Evolutionary conservation across 2,888 invertebrate species (phyloP).

Genomic region (Melanotus villosus): DNA sequence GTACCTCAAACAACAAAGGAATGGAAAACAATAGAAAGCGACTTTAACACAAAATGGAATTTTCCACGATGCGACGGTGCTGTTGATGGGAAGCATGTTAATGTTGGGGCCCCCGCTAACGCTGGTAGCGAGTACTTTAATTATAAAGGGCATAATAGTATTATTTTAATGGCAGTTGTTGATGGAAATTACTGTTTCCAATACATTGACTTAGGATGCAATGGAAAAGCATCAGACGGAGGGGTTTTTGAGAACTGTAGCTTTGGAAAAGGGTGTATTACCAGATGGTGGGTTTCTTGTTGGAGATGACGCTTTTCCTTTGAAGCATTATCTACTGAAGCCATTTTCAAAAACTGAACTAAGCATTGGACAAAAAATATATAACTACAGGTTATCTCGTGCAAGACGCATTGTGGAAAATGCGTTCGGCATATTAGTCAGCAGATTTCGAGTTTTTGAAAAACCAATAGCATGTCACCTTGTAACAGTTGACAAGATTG

Average conservation of each 20-base stretch:
- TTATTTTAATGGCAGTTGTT: slow-evolving; percentile 3
- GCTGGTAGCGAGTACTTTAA: slow-evolving; percentile 1
- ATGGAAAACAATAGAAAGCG: slow-evolving; percentile 12
- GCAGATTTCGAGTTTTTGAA: slow-evolving; percentile 24
- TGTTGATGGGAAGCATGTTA: slow-evolving; percentile 16
- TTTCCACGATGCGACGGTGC: slow-evolving; percentile 11
- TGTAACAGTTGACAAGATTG: slow-evolving; percentile 7
- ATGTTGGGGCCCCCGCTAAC: neutral
- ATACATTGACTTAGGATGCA: neutral
- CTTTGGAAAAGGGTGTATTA: slow-evolving; percentile 22
- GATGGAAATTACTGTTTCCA: no score
- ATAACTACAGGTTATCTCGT: no score
- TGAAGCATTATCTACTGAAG: slow-evolving; percentile 25
- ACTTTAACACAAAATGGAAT: slow-evolving; percentile 1
- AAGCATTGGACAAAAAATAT: slow-evolving; percentile 28
- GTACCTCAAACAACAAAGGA: neutral
- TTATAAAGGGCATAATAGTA: slow-evolving; percentile 15
- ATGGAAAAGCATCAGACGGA: slow-evolving; percentile 22
- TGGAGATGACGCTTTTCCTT: slow-evolving; percentile 30
- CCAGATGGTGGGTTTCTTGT: slow-evolving; percentile 32
- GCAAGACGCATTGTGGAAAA: no score
- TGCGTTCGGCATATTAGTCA: slow-evolving; percentile 24
- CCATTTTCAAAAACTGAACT: slow-evolving; percentile 12
- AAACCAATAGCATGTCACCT: neutral
- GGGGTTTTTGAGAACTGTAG: slow-evolving; percentile 11